Conservation (phyloP, 2,888 invertebrate species). For the Drosophila anomelani region DNA sequence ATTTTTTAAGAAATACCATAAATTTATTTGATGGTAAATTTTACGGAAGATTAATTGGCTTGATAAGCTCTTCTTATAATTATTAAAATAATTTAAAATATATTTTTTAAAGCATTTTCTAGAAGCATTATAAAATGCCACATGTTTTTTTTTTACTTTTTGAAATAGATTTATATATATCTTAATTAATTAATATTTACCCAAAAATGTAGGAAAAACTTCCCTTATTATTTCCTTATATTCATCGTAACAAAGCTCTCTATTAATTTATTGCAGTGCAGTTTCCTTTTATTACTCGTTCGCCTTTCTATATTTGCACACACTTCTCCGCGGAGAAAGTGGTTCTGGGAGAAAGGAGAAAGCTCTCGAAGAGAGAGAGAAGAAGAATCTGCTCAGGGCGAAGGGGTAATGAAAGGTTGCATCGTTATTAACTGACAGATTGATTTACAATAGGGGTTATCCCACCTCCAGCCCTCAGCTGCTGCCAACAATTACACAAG, state of each 20-base stretch:
- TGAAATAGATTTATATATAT: too few relatives aligned
- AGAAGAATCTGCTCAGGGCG: slow-evolving; percentile 11
- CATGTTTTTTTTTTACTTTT: too few relatives aligned
- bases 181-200: too few relatives aligned
- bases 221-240: too few relatives aligned
- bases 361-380: background rate
- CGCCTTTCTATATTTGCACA: slow-evolving; percentile 29
- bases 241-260: too few relatives aligned
- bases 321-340: slow-evolving; percentile 24
- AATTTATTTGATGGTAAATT: too few relatives aligned
- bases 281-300: slow-evolving; percentile 11
- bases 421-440: slow-evolving; percentile 49
- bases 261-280: slow-evolving; percentile 1
- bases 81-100: too few relatives aligned
- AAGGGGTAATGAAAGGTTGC: slow-evolving; percentile 41
- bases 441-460: slow-evolving; percentile 43
- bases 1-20: background rate
- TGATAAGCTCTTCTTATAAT: too few relatives aligned
- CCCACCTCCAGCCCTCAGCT: background rate
- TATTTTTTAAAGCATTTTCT: too few relatives aligned
- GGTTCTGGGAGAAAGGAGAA: background rate
- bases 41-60: too few relatives aligned
- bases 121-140: too few relatives aligned
- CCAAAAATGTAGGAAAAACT: too few relatives aligned
- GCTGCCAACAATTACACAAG: slow-evolving; percentile 26